These are phyloP conservation scores for Xiphorhynchus erythropygius DNA, from an alignment of 2,797 vertebrate species.

Conservation along the genomic window DNA sequence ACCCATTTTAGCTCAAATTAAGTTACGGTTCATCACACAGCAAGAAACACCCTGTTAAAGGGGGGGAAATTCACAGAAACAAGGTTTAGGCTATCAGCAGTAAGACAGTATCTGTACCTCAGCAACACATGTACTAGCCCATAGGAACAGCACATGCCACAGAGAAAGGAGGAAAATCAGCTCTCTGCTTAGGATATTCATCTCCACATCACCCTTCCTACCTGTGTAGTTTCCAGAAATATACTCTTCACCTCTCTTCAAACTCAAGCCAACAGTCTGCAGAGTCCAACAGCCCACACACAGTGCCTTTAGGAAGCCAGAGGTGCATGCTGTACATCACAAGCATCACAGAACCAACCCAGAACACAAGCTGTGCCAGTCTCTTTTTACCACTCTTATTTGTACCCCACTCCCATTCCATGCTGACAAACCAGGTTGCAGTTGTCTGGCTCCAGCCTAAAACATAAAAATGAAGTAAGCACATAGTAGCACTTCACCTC, in stretches of 20 bases:
- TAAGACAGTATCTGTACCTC: background rate
- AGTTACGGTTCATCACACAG: background rate
- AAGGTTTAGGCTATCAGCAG: background rate
- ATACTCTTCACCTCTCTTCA: background rate
- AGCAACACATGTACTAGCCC: background rate
- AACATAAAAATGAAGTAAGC: background rate
- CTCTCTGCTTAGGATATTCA: background rate
- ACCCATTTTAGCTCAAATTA: conserved; percentile 6
- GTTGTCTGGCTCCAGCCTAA: background rate
- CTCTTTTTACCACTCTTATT: background rate
- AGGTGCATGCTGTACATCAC: background rate
- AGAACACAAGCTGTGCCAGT: background rate
- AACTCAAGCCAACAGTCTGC: background rate
- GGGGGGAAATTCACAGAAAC: background rate
- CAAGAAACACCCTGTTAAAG: background rate
- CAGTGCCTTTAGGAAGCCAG: background rate
- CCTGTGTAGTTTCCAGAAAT: background rate
- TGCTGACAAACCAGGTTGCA: background rate
- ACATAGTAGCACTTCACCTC: background rate
- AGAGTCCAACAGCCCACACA: background rate
- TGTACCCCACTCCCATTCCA: background rate
- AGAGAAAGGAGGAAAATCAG: background rate
- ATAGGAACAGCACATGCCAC: background rate
- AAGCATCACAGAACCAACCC: background rate
- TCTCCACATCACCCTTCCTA: background rate